Conservation (phyloP, 1,140 invertebrate species). For the Tribolium castaneum region DNA sequence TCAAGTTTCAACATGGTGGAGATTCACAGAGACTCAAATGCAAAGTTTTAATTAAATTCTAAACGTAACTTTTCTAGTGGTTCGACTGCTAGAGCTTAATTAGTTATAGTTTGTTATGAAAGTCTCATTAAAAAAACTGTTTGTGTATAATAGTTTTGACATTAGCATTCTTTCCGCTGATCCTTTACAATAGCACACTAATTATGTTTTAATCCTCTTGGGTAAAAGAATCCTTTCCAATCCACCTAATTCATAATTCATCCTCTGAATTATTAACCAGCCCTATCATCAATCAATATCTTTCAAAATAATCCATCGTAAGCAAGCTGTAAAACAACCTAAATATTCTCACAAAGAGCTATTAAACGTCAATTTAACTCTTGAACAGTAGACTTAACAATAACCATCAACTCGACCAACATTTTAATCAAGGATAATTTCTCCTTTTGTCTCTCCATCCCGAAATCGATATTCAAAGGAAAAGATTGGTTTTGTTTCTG, state of each 20-base stretch:
- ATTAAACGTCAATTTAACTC: conserved; percentile 5
- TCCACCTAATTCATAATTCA: conserved; percentile 17
- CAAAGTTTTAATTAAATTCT: conserved; percentile 31
- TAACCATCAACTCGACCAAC: not conserved
- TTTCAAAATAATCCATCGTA: conserved; percentile 16
- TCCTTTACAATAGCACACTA: not conserved
- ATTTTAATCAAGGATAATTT: conserved; percentile 24
- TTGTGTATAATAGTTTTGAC: not conserved
- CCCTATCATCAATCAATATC: conserved; percentile 28
- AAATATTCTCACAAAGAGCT: conserved; percentile 7
- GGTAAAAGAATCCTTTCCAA: not conserved
- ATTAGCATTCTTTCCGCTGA: not conserved
- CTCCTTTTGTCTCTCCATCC: not conserved
- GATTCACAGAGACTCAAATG: not conserved
- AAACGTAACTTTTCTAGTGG: no score
- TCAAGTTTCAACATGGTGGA: not conserved
- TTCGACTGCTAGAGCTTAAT: conserved; percentile 11
- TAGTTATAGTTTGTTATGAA: conserved; percentile 26
- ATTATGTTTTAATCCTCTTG: conserved; percentile 14
- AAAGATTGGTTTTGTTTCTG: not conserved
- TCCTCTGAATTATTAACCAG: conserved; percentile 9
- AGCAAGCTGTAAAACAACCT: conserved; percentile 12
- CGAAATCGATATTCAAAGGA: conserved; percentile 3
- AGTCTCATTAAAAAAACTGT: not conserved
- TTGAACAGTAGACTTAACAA: not conserved